Percentiles rank a stretch among this genome's conserved stretches.
Conservation (phyloP, 1,140 invertebrate genomes). For the Leptoteleia sp. region DNA sequence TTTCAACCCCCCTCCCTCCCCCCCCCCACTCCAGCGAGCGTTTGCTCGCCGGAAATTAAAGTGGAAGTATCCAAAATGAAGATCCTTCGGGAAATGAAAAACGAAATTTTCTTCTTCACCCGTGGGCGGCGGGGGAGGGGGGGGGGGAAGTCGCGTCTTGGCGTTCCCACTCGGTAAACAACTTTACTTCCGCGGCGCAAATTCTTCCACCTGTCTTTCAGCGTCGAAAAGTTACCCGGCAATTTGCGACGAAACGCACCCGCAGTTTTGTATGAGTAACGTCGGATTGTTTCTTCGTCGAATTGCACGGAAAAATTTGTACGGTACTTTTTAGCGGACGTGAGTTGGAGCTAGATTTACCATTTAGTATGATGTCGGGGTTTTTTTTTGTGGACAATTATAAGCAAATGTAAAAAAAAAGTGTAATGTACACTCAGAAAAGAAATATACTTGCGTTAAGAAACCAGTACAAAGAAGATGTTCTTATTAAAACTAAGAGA, state of each 20-base stretch:
- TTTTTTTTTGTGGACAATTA: too few species aligned
- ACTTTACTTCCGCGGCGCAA: slow-evolving; percentile 8
- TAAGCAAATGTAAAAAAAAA: too few species aligned
- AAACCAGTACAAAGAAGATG: too few species aligned
- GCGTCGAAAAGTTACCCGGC: background rate
- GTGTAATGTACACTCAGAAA: too few species aligned
- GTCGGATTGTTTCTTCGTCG: too few species aligned
- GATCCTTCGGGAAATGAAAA: slow-evolving; percentile 40
- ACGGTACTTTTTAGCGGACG: too few species aligned
- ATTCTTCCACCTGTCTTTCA: slow-evolving; percentile 10
- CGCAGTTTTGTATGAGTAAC: background rate
- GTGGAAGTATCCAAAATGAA: slow-evolving; percentile 52
- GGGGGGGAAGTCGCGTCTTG: slow-evolving; percentile 4
- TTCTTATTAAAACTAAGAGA: too few species aligned
- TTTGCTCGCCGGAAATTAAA: slow-evolving; percentile 47
- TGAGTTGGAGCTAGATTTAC: too few species aligned
- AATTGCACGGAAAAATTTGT: too few species aligned
- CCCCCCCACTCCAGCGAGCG: background rate
- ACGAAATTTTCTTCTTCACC: slow-evolving; percentile 31
- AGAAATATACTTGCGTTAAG: too few species aligned
- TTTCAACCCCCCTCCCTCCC: slow-evolving; percentile 2
- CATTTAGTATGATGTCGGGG: too few species aligned
- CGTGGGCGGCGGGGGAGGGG: too few species aligned
- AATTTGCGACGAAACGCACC: slow-evolving; percentile 3
- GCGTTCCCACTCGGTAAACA: slow-evolving; percentile 8